These are phyloP conservation scores for Parthenolecanium corni DNA, from an alignment of 2,888 invertebrate genomes.

Conservation along the genomic window DNA sequence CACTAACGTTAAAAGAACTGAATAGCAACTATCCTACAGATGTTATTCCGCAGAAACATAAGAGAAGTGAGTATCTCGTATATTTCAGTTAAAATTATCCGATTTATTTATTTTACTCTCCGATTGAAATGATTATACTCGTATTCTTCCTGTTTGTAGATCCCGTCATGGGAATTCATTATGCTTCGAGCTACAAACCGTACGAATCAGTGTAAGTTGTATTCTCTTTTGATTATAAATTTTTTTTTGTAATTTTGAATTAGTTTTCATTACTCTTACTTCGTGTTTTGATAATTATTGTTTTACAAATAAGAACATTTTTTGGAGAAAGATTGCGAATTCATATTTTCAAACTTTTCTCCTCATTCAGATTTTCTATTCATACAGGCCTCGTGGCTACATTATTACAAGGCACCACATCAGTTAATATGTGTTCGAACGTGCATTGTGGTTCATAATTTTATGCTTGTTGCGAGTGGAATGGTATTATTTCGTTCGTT, in stretches of 20 bases:
- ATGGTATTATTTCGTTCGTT: no score
- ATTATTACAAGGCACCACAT: no score
- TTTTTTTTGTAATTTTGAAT: background rate
- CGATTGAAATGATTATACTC: background rate
- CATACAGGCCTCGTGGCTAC: no score
- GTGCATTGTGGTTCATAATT: no score
- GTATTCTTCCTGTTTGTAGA: background rate
- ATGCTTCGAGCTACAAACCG: conserved; percentile 38
- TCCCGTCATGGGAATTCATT: conserved; percentile 36
- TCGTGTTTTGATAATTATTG: conserved; percentile 4
- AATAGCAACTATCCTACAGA: conserved; percentile 30
- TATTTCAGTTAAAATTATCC: background rate
- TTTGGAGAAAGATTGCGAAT: no score
- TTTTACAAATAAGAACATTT: no score
- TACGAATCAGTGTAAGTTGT: conserved; percentile 38
- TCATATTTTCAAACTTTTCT: no score
- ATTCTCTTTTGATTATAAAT: no score
- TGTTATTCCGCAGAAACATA: conserved; percentile 35
- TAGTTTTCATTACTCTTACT: background rate
- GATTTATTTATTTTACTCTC: background rate
- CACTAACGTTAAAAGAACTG: conserved; percentile 44
- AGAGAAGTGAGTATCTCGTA: conserved; percentile 33
- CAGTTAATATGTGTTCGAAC: no score
- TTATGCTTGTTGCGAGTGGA: no score
- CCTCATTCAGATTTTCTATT: no score